phyloP scores from a whole-genome alignment of 1,140 invertebrate species.

The Himalopsyche phryganea region DNA sequence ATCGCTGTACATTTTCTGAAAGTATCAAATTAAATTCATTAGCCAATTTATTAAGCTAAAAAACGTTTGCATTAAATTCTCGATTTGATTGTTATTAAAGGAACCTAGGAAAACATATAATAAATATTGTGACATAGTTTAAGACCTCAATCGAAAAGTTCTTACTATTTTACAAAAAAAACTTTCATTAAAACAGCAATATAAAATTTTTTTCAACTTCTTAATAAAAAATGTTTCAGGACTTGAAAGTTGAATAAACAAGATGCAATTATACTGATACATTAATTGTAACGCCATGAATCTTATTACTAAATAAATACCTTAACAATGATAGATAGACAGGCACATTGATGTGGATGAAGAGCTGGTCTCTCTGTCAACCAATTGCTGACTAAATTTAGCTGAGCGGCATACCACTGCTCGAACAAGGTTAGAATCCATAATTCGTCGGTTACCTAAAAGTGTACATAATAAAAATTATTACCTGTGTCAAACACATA shows the following conservation, averaged over 20 bases:
- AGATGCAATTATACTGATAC: too few species aligned
- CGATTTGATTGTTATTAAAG: too few species aligned
- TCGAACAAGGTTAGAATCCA: slow-evolving; percentile 98
- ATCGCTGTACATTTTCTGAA: slow-evolving; percentile 96
- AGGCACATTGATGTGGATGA: slow-evolving; percentile 95
- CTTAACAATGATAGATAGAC: slow-evolving; percentile 93
- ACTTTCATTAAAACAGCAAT: too few species aligned
- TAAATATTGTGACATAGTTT: neutral
- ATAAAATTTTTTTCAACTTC: too few species aligned
- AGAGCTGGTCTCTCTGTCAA: slow-evolving; percentile 89
- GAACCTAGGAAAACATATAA: too few species aligned
- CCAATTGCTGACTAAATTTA: slow-evolving; percentile 93
- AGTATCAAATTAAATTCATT: slow-evolving; percentile 25
- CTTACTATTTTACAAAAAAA: too few species aligned
- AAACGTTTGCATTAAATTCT: too few species aligned
- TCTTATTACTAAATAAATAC: slow-evolving; percentile 62
- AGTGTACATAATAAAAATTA: neutral
- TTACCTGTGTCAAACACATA: neutral
- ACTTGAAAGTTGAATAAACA: too few species aligned
- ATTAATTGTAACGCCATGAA: too few species aligned
- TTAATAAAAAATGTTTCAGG: too few species aligned
- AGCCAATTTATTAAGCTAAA: neutral
- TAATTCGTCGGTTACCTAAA: slow-evolving; percentile 78
- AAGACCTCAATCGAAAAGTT: too few species aligned
- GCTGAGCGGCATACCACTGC: slow-evolving; percentile 95